phyloP scores from a whole-genome alignment of 1,140 invertebrate species.

The Zaprionus ornatus region DNA sequence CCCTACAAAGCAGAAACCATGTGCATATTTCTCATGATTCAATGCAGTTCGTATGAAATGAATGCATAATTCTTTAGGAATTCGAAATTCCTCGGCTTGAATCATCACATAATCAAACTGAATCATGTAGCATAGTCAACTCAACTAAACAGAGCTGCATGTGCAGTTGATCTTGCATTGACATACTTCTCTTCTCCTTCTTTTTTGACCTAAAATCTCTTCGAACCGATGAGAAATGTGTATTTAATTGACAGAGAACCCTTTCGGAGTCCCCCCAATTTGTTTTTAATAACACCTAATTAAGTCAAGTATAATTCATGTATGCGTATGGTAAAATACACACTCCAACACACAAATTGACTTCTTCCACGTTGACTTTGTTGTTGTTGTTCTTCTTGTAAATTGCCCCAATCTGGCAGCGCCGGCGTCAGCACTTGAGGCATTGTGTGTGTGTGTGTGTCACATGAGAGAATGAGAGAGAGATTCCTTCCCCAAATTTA shows the following conservation, averaged over 20 bases:
- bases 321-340: conserved; percentile 52
- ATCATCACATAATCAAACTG: background rate
- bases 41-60: background rate
- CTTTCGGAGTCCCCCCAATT: conserved; percentile 59
- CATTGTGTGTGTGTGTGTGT: conserved; percentile 45
- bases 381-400: conserved; percentile 31
- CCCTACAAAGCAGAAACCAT: no score
- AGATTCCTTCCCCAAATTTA: conserved; percentile 42
- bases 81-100: background rate
- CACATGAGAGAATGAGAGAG: conserved; percentile 69
- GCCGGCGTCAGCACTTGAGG: conserved; percentile 45
- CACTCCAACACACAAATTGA: conserved; percentile 36
- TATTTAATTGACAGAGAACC: conserved; percentile 70
- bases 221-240: conserved; percentile 56
- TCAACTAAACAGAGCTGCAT: background rate
- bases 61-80: background rate
- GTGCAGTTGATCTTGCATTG: background rate
- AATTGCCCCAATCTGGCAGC: conserved; percentile 66
- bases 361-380: conserved; percentile 19
- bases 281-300: conserved; percentile 78
- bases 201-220: background rate
- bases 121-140: background rate
- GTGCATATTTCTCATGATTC: no score
- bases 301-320: conserved; percentile 76
- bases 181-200: background rate